Base-by-base conservation (phyloP, 2,888 invertebrate genomes). In the Chouioia cunea region DNA sequence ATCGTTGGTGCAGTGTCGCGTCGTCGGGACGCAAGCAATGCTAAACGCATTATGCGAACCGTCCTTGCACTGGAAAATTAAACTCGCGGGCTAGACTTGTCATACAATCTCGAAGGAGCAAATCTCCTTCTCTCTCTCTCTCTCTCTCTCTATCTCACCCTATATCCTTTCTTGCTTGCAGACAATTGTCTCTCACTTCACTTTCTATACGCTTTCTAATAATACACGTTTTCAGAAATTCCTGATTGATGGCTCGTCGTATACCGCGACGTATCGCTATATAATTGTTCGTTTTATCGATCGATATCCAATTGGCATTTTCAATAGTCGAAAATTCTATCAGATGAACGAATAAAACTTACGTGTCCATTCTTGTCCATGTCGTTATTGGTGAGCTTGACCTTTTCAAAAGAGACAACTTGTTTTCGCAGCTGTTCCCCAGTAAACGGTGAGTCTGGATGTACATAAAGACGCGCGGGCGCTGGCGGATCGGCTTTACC, bases 401-500 rank as follows among this genome's bases (percentile, higher is more conserved):
- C 95, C 88, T 98, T 98, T 88, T 99, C 98, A 88, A 98, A 98
- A 79, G 97, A 97, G 82, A 98, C 95, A 83, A 97, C 96, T 88
- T 97, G 97, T 87, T 97, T 97, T 84, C 94, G 91, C 80, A 98
- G 91, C 86, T 97, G 97, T 84, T 97, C 97, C 57, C 96, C 97
- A 79, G 94, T 94, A 87, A 94, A 97, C 73, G 98, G 97, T 72
- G 96, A 96, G 87, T 99, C 98, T 48, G 98, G 98, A 88, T 99
- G 98, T 69, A 96, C 92, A 89, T 97, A 97, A 82, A 97, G 92
- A 76, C 97, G 90, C 76, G 95, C 93, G 74, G 97, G 97, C 44
- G 96, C 93, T 81, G 97, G 97, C 15, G 97, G 97, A 89, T 99
- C 98, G 53, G 98, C 98, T 87, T 99, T 98, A 76, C 98, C 98